A percentile compares a stretch with the other conserved stretches of the same genome.
Conservation (phyloP, 2,888 invertebrate genomes). For the Andrena praecox region DNA sequence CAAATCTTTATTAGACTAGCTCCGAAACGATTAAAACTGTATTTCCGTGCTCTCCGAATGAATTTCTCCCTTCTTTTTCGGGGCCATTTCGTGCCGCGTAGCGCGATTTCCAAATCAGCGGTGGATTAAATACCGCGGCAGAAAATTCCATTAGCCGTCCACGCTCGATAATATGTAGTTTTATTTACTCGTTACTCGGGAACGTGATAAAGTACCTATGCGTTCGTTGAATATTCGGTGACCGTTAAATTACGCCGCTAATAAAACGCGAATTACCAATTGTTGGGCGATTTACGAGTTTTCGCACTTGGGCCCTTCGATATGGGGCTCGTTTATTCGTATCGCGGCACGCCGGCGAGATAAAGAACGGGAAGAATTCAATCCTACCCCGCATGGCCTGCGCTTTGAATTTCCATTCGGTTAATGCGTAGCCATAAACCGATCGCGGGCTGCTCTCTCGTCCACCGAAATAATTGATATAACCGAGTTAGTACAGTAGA, state of each 20-base stretch:
- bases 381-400: slow-evolving; percentile 47
- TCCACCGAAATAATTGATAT: slow-evolving; percentile 27
- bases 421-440: slow-evolving; percentile 63
- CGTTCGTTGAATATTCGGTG: neutral
- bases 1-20: slow-evolving; percentile 28
- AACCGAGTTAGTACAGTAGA: slow-evolving; percentile 68
- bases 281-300: slow-evolving; percentile 57
- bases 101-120: neutral
- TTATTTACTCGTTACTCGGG: slow-evolving; percentile 22
- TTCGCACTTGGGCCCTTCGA: slow-evolving; percentile 33
- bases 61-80: neutral
- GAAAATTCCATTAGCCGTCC: neutral
- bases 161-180: neutral
- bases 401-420: slow-evolving; percentile 69
- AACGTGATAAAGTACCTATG: neutral
- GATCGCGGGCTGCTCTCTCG: slow-evolving; percentile 33
- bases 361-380: slow-evolving; percentile 67
- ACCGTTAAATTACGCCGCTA: slow-evolving; percentile 41
- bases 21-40: neutral
- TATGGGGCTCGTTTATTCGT: slow-evolving; percentile 50
- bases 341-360: slow-evolving; percentile 46
- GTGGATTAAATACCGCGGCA: neutral
- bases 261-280: slow-evolving; percentile 56
- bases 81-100: neutral
- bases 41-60: neutral